Evolutionary conservation across 2,888 invertebrate species (phyloP).

Genomic region (Anoplius nigerrimus): DNA sequence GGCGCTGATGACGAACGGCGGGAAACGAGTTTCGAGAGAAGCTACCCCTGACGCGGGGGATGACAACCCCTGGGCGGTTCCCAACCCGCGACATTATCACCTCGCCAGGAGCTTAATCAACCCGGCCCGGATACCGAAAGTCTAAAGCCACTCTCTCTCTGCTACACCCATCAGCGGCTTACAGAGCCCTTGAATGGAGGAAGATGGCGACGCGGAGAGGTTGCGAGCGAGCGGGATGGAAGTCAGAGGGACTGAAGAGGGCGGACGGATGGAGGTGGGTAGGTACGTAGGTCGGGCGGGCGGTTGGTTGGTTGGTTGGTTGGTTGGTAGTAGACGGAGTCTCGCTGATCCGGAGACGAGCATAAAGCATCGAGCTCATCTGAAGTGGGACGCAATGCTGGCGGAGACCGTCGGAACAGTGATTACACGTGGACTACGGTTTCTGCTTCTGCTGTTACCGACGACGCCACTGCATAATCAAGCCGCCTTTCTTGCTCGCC

Average conservation of each 20-base stretch:
- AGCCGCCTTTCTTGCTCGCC: constrained; percentile 49
- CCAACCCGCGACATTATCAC: constrained; percentile 58
- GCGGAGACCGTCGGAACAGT: constrained; percentile 28
- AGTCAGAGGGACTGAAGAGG: constrained; percentile 10
- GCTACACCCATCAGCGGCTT: constrained; percentile 13
- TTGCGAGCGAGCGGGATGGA: constrained; percentile 2
- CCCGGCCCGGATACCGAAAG: constrained; percentile 56
- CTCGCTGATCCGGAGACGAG: constrained; percentile 34
- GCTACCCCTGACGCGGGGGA: constrained; percentile 46
- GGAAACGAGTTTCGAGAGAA: constrained; percentile 51
- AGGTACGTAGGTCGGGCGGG: not conserved
- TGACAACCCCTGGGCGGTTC: constrained; percentile 54
- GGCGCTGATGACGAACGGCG: constrained; percentile 21
- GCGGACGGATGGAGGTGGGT: constrained; percentile 1
- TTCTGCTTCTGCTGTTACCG: constrained; percentile 23
- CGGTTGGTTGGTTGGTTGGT: too few species aligned
- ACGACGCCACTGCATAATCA: constrained; percentile 43
- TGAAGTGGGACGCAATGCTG: constrained; percentile 42
- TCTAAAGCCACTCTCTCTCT: constrained; percentile 44
- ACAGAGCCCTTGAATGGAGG: constrained; percentile 38
- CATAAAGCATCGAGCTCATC: constrained; percentile 43
- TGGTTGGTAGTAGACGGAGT: constrained; percentile 11
- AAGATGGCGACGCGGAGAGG: constrained; percentile 10
- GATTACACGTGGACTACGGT: constrained; percentile 50
- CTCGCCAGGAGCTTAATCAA: constrained; percentile 66